Percentiles rank a stretch among this genome's conserved stretches.
Conservation (phyloP, 2,888 invertebrate genomes). For the Noctua janthe region DNA sequence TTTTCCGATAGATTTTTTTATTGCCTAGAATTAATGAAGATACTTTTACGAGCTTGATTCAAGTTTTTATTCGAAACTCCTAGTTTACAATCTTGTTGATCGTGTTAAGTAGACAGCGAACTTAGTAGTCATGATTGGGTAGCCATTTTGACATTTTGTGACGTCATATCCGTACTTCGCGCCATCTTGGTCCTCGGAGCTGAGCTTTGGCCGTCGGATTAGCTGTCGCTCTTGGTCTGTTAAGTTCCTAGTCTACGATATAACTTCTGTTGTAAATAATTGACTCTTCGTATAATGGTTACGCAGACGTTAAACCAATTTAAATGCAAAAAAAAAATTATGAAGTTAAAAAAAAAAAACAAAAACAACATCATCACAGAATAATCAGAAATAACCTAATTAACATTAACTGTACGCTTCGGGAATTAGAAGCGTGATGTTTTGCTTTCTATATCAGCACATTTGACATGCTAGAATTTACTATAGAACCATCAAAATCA, state of each 20-base stretch:
- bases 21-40: not conserved
- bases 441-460: not conserved
- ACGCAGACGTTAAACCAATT: not conserved
- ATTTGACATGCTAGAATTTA: not conserved
- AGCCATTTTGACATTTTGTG: constrained; percentile 10
- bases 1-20: not conserved
- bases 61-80: not conserved
- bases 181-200: not conserved
- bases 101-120: not conserved
- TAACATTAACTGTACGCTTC: not conserved
- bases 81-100: not conserved
- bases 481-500: not conserved
- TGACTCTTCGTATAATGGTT: not conserved
- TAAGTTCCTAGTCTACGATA: not conserved
- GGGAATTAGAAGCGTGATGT: not conserved
- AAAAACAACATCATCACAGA: not conserved
- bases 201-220: constrained; percentile 24
- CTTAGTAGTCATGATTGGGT: constrained; percentile 9
- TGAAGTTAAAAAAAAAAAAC: not conserved
- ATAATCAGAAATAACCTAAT: not conserved
- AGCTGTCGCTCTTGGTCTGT: not conserved
- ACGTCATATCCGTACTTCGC: constrained; percentile 17
- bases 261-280: not conserved
- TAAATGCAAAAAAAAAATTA: not conserved
- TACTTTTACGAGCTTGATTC: constrained; percentile 1